Evolutionary conservation across 2,113 vertebrate species (phyloP).

Genomic region (Junco hyemalis): DNA sequence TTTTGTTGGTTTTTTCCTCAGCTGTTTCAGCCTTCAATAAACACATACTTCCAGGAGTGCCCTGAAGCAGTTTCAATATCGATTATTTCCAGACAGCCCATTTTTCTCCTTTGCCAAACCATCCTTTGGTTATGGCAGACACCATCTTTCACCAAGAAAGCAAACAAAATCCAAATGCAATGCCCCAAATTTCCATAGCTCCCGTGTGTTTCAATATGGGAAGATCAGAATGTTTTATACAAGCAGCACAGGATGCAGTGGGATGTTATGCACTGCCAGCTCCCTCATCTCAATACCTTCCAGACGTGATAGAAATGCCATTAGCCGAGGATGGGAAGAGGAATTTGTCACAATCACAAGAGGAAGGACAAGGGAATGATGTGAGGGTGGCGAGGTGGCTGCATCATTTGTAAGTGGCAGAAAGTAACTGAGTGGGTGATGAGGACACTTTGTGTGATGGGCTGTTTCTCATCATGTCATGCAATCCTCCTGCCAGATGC

Average conservation of each 20-base stretch:
- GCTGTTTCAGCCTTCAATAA: constrained; percentile 51
- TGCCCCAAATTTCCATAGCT: neutral
- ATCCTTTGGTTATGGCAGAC: neutral
- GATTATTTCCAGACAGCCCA: neutral
- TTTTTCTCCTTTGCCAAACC: constrained; percentile 36
- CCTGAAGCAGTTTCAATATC: constrained; percentile 27
- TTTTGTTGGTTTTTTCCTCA: neutral
- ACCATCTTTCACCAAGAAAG: neutral
- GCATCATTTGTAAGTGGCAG: neutral
- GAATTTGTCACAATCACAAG: neutral
- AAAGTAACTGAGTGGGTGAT: neutral
- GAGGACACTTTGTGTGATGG: neutral
- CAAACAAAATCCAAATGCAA: neutral
- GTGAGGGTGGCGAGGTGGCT: neutral
- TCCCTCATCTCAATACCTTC: neutral
- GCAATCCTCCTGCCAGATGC: neutral
- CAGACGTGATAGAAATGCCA: neutral
- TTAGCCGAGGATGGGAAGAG: neutral
- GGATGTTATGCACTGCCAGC: neutral
- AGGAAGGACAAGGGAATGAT: neutral
- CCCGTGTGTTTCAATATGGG: neutral
- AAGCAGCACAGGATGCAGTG: neutral
- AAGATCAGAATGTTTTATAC: neutral
- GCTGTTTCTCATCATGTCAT: neutral
- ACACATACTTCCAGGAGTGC: neutral